phyloP scores from a whole-genome alignment of 30 jellyfish, hydroid and myxozoan genomes.

The Aurelia aurita region DNA sequence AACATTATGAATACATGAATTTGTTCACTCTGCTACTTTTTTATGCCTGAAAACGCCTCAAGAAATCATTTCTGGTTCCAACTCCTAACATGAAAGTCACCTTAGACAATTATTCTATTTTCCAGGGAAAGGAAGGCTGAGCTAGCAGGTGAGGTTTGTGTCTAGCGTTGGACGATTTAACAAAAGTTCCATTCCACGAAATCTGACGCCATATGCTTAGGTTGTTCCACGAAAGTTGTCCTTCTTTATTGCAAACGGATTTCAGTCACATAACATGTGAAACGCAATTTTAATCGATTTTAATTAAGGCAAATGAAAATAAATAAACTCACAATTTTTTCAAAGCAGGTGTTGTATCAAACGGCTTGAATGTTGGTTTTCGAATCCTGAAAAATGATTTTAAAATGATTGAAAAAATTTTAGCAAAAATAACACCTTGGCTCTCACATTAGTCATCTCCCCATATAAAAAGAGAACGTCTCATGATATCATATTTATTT shows the following conservation, averaged over 20 bases:
- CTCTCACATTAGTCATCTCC: too few species aligned
- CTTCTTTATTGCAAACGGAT: too few species aligned
- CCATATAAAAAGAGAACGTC: too few species aligned
- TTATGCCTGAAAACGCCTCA: too few species aligned
- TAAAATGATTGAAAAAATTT: too few species aligned
- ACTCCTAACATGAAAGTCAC: too few species aligned
- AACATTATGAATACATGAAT: background rate
- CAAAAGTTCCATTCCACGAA: background rate
- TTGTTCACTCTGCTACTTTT: too few species aligned
- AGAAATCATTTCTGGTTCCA: background rate
- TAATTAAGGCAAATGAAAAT: background rate
- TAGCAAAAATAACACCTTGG: too few species aligned
- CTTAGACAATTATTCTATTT: background rate
- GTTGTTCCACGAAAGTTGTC: background rate
- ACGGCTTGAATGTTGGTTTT: slow-evolving; percentile 78
- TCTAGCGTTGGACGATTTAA: background rate
- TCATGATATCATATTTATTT: too few species aligned
- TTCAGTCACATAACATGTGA: too few species aligned
- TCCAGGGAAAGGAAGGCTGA: background rate
- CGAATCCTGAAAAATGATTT: slow-evolving; percentile 52
- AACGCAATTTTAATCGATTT: background rate
- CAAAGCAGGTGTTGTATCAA: slow-evolving; percentile 59
- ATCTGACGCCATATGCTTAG: too few species aligned
- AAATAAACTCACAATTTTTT: slow-evolving; percentile 56
- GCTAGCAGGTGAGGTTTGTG: background rate